phyloP scores from a whole-genome alignment of 2,797 vertebrate species.

The Pachyuromys duprasi region DNA sequence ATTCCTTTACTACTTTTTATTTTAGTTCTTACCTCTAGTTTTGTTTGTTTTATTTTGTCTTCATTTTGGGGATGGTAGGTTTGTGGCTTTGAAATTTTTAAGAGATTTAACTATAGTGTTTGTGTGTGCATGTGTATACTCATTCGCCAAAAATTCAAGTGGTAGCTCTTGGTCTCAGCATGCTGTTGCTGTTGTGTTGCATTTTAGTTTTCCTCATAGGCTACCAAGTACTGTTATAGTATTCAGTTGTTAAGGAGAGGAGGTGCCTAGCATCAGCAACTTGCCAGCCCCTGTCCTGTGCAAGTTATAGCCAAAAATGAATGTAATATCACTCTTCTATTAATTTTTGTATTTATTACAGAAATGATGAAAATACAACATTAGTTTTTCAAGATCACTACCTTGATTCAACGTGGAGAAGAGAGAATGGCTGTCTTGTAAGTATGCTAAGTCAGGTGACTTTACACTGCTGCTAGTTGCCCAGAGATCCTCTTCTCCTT shows the following conservation, averaged over 20 bases:
- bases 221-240: not conserved
- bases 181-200: not conserved
- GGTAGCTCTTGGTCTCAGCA: not conserved
- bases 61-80: not conserved
- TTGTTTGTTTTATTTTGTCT: not conserved
- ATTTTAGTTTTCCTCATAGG: not conserved
- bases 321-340: not conserved
- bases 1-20: conserved; percentile 6
- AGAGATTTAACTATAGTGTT: not conserved
- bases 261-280: not conserved
- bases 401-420: conserved; percentile 93
- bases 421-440: conserved; percentile 91
- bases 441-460: conserved; percentile 70
- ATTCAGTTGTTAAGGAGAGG: not conserved
- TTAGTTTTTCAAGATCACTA: conserved; percentile 90
- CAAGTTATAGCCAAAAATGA: not conserved
- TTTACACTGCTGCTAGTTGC: conserved; percentile 13
- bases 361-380: conserved; percentile 86
- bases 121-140: not conserved
- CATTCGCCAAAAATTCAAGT: not conserved
- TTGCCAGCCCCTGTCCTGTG: not conserved
- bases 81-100: conserved; percentile 40
- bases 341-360: conserved; percentile 83
- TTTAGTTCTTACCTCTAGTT: conserved; percentile 10
- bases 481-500: not conserved